Conservation (phyloP, 2,888 invertebrate genomes). For the Rhamnusium bicolor region DNA sequence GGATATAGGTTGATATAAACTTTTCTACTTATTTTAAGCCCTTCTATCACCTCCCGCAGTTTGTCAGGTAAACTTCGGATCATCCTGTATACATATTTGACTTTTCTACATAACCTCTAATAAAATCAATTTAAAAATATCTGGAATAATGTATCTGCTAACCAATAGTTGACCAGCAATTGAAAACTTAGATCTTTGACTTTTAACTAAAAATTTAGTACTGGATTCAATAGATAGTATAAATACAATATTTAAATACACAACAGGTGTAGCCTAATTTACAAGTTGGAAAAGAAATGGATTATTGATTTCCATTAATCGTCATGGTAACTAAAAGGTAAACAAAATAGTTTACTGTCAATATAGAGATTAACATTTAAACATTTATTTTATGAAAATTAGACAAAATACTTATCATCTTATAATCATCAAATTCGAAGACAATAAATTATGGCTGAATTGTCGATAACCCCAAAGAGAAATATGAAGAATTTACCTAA, state of each 20-base stretch:
- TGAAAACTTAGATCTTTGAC: too few species aligned
- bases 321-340: background rate
- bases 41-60: too few species aligned
- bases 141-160: too few species aligned
- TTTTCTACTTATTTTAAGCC: too few species aligned
- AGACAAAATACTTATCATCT: background rate
- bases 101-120: too few species aligned
- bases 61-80: too few species aligned
- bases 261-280: background rate
- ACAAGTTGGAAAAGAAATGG: background rate
- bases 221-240: too few species aligned
- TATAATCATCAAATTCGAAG: background rate
- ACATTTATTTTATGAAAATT: background rate
- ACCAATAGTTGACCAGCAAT: too few species aligned
- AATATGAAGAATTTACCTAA: constrained; percentile 40
- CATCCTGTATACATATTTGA: too few species aligned
- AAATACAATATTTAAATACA: background rate
- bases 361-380: background rate
- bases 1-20: too few species aligned
- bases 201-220: too few species aligned
- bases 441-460: constrained; percentile 40
- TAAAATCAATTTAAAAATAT: too few species aligned
- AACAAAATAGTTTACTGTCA: background rate
- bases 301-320: background rate
- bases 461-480: constrained; percentile 34